Base-by-base conservation (phyloP, 2,797 vertebrate species). In the Lemur catta region DNA sequence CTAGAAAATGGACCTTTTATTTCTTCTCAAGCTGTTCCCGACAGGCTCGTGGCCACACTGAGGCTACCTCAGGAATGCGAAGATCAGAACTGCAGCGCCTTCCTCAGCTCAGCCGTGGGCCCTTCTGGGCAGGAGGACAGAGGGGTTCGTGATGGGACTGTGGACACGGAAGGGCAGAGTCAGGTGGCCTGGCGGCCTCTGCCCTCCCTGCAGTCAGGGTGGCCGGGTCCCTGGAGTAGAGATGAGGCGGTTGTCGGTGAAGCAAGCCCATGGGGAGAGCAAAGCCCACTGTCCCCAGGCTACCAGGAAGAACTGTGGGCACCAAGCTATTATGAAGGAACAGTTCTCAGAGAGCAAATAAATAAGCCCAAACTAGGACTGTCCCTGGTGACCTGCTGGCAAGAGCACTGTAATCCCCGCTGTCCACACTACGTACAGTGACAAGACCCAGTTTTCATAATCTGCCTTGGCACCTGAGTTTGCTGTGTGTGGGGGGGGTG, bases 361-460 rank as follows among this genome's bases (percentile, higher is more conserved):
- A 89, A 22, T 12, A 26, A 55, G 43, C 48, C 74, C 28, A 7
- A 38, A 28, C 57, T 28, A 7, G 33, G 63, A 55, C 8, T 79
- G 17, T 43, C 2, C 33, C 52, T 7, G 4, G 18, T 3, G 14
- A 67, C 88, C 41, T 35, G 13, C 63, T 4, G 89, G 43, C 43
- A 30, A 11, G 88, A 52, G 8, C 26, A 0, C 74, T 8, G 24
- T 10, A 0, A 22, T 2, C 5, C 11, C 17, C 0, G 1, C 35
- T 30, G 7, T 28, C 41, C 92, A 59, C 69, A 33, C 33, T 52
- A 11, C 81, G 0, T 2, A n/a, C 13, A 3, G 24, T 20, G 3
- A 35, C 50, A 22, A 80, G 61, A 28, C 48, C 0, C 0, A 3
- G 18, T 71, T 12, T 84, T 12, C 76, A 1, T 35, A 2, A 4